Evolutionary conservation across 2,113 vertebrate species (phyloP), one percentile per base, ranked within the genome.

Genomic region (Parus major): DNA sequence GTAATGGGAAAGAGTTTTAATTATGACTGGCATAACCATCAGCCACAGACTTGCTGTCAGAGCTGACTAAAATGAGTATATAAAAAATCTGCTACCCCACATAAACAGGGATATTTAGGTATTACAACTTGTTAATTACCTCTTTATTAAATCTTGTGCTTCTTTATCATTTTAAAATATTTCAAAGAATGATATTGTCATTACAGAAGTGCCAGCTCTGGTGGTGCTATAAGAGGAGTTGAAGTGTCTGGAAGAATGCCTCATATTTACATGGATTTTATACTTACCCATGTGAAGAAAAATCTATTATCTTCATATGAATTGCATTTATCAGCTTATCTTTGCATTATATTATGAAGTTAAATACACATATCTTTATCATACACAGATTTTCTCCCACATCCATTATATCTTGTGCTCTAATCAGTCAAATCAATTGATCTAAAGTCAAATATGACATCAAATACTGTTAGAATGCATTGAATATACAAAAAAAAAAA

Each of bases 21-120:
- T 91, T 92, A 66, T 60, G 61, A 87, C 47, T 78, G 70, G 24
- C 53, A 33, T 68, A 82, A 71, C 60, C 25, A 71, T 63, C 77
- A 86, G 75, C 39, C 25, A 22, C 73, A 93, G 84, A 52, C 42
- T 72, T 85, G 56, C 64, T 91, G 65, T 78, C 78, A 78, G 79
- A 92, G 55, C 53, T 85, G 53, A 64, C 75, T 76, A 5, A 85
- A 94, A 91, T 44, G 44, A 73, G 65, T 44, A 36, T 31, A 49
- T 53, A 75, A 41, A 87, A 83, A 81, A 81, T 42, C 69, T 84
- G 90, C n/a, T 82, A 57, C 28, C 21, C 21, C 64, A 27, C 52
- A 63, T 73, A 89, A 91, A 73, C 35, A 66, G 41, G 29, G 22
- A 55, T 86, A 47, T 82, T 94, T 86, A 81, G 36, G 52, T 77